Percentiles rank a stretch among this genome's conserved stretches.
Evolutionary conservation across 2,797 vertebrate genomes (phyloP).

Genomic region (Calcarius lapponicus): DNA sequence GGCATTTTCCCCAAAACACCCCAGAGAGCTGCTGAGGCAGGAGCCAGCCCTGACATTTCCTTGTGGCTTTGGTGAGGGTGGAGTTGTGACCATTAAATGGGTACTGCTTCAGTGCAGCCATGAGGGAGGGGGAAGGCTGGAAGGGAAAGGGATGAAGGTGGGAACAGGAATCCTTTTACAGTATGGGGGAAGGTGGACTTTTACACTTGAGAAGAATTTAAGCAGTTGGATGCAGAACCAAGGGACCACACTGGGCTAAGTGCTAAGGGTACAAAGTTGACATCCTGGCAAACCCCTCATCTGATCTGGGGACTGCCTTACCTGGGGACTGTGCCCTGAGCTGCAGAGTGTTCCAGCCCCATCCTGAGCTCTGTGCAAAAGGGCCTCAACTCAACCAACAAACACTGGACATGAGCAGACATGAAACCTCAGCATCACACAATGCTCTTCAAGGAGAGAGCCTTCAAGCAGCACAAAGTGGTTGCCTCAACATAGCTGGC

Average conservation of each 20-base stretch:
- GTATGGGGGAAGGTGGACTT: background rate
- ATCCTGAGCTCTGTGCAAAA: background rate
- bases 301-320: background rate
- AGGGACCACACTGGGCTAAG: constrained; percentile 18
- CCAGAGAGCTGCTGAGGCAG: background rate
- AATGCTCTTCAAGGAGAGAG: background rate
- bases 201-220: background rate
- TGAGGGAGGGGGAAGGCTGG: background rate
- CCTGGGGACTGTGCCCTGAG: background rate
- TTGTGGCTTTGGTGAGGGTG: background rate
- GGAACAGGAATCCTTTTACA: background rate
- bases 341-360: background rate
- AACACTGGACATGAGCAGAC: background rate
- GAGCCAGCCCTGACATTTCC: background rate
- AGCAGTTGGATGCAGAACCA: background rate
- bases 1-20: background rate
- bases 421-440: background rate
- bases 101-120: background rate
- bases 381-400: background rate
- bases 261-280: background rate
- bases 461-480: constrained; percentile 3
- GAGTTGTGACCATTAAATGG: background rate
- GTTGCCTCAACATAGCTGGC: constrained; percentile 51
- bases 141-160: background rate
- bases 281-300: background rate